Evolutionary conservation across 2,888 invertebrate species (phyloP), one percentile per base, ranked within the genome.

Genomic region (Coremacera marginata): DNA sequence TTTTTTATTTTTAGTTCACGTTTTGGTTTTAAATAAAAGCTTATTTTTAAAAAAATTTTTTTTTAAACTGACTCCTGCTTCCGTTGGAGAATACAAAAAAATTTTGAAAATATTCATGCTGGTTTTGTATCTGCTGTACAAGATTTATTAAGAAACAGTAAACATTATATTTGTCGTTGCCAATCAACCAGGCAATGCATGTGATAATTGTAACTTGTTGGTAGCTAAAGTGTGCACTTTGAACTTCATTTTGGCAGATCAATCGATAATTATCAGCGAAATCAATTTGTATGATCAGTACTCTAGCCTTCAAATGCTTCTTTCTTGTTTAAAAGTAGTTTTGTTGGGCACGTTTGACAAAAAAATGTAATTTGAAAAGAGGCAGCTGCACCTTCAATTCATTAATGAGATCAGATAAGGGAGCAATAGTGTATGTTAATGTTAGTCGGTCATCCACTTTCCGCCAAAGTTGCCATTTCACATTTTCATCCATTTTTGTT

Each of bases 331-430:
- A 37, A 71, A 76, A 57, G 34, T 76, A 55, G 14, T 71, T 44
- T 71, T 71, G 71, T 76, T 76, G 70, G 63, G 71, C 70, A 34
- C 71, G 62, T 51, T 62, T 71, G 37, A 71, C 65, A 71, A 75
- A 67, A 22, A 65, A 65, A 79, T 77, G 83, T 83, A 82, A 82
- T 84, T 84, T 83, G 82, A 80, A 65, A 25, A 65, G n/a, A 37
- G 65, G 31, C 3, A 76, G 44, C 57, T 71, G 72, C 37, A 77
- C 72, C 72, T 76, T 67, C 67, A 72, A 4, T 44, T 65, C 34
- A 37, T 65, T 34, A 37, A 65, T 65, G 34, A 76, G 67, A 71
- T 76, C 31, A 37, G 71, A 71, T 70, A 57, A 55, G 76, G 65
- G 65, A 65, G 71, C 63, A 76, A 70, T 25, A 31, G 76, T 65